phyloP scores from a whole-genome alignment of 2,797 vertebrate species.

The Enteromius unitaeniatus region DNA sequence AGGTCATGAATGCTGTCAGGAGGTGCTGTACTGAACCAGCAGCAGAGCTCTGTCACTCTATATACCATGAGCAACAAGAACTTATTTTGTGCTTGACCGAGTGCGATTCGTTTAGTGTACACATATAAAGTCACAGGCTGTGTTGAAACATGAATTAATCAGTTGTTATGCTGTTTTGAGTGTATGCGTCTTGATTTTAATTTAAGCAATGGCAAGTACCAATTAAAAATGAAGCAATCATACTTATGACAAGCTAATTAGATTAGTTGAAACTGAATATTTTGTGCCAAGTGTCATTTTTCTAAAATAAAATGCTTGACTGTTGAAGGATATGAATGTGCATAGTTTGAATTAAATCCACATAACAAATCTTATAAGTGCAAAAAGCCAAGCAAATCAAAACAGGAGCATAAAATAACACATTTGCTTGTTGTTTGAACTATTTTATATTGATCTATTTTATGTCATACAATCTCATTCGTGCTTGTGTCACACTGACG shows the following conservation, averaged over 20 bases:
- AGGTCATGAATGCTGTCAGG: conserved; percentile 45
- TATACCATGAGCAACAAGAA: conserved; percentile 54
- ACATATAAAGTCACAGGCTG: conserved; percentile 23
- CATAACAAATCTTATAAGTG: conserved; percentile 1
- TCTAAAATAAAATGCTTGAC: conserved; percentile 4
- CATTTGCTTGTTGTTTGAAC: neutral
- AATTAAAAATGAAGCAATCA: conserved; percentile 19
- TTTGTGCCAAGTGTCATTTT: conserved; percentile 9
- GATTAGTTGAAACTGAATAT: neutral
- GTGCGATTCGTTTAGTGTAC: conserved; percentile 53
- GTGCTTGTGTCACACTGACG: neutral
- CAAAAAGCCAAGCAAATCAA: neutral
- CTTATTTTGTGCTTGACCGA: conserved; percentile 63
- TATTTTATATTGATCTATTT: neutral
- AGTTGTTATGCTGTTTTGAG: neutral
- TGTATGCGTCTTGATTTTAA: conserved; percentile 16
- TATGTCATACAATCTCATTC: too few species aligned
- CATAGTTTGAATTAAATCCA: conserved; percentile 14
- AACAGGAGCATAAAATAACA: neutral
- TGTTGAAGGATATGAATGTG: neutral
- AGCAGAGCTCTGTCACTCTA: conserved; percentile 50
- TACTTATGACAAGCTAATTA: conserved; percentile 21
- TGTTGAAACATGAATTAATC: conserved; percentile 30
- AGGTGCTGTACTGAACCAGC: conserved; percentile 17
- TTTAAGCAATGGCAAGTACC: conserved; percentile 15